phyloP scores from a whole-genome alignment of 2,113 vertebrate genomes.

The Menura novaehollandiae region DNA sequence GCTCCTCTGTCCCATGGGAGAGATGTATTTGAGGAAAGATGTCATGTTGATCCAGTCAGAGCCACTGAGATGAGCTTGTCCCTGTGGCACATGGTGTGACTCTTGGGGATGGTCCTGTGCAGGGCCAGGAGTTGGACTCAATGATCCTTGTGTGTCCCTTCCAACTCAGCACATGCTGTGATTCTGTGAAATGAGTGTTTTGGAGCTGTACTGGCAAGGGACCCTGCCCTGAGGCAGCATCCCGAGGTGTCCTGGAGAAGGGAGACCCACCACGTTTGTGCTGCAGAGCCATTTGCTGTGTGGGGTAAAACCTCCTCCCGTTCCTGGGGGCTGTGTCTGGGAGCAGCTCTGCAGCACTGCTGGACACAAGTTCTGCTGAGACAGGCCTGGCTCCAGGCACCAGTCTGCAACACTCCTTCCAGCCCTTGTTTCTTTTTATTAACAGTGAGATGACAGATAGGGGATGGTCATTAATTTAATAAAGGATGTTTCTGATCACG shows the following conservation, averaged over 20 bases:
- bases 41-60: background rate
- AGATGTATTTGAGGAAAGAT: background rate
- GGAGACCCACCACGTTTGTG: background rate
- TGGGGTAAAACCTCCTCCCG: accelerated
- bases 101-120: no score
- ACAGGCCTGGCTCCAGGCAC: background rate
- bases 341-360: background rate
- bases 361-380: background rate
- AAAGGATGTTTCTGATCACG: slow-evolving; percentile 14
- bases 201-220: background rate
- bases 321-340: background rate
- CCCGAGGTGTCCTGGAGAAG: accelerated
- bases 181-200: background rate
- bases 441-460: background rate
- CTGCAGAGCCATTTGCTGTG: background rate
- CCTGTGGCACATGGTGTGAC: background rate
- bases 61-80: background rate
- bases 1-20: background rate
- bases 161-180: background rate
- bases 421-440: background rate
- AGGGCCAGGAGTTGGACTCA: no score
- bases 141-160: no score
- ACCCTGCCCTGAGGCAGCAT: background rate
- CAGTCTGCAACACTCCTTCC: background rate
- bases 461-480: background rate